phyloP scores from a whole-genome alignment of 2,888 invertebrate genomes.

The Onchidella celtica region DNA sequence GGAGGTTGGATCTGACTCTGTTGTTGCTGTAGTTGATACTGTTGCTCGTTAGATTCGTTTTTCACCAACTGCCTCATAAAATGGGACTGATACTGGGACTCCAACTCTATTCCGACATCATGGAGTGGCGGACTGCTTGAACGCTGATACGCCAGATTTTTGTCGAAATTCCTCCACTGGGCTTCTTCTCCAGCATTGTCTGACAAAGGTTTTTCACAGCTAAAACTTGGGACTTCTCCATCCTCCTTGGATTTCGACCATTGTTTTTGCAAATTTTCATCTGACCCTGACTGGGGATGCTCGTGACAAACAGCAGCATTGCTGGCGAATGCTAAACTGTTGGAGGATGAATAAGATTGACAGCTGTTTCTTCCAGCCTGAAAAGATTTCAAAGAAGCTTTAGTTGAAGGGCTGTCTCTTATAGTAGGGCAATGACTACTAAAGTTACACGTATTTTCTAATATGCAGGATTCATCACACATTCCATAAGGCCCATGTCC shows the following conservation, averaged over 20 bases:
- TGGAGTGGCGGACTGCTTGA: no score
- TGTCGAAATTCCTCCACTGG: no score
- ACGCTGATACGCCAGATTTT: neutral
- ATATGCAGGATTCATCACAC: no score
- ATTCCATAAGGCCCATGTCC: neutral
- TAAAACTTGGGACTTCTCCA: neutral
- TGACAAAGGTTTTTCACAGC: no score
- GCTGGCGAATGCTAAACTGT: neutral
- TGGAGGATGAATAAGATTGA: no score
- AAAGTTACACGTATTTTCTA: no score
- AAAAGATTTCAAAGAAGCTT: neutral
- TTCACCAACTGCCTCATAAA: neutral
- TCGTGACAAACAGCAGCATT: constrained; percentile 5
- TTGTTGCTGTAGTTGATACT: neutral
- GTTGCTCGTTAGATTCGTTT: neutral
- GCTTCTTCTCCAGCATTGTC: no score
- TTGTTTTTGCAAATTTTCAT: no score
- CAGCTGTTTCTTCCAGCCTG: neutral
- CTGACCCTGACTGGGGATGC: no score
- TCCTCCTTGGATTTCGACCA: neutral
- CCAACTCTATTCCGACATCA: no score
- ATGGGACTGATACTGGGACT: neutral
- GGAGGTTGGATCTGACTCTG: neutral
- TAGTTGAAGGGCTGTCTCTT: neutral
- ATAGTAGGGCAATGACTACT: neutral